These are phyloP conservation scores for Trichogramma pretiosum DNA, from an alignment of 1,140 invertebrate genomes.

Conservation along the genomic window DNA sequence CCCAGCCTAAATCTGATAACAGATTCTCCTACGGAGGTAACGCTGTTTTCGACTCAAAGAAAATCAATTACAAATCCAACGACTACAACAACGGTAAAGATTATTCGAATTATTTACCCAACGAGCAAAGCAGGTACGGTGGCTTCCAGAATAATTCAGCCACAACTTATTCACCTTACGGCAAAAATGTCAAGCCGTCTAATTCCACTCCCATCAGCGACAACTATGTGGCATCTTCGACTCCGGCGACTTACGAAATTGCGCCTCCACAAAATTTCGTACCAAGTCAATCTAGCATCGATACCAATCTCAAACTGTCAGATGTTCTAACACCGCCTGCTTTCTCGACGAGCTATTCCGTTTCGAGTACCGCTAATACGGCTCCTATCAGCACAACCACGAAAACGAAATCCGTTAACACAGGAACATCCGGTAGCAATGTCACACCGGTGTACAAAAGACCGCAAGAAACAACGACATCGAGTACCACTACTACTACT, in stretches of 20 bases:
- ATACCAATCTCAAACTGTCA: slow-evolving; percentile 19
- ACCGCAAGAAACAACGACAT: slow-evolving; percentile 11
- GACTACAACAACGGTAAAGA: slow-evolving; percentile 20
- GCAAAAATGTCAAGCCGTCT: slow-evolving; percentile 34
- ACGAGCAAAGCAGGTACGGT: slow-evolving; percentile 38
- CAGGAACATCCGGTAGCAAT: background rate
- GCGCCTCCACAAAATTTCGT: slow-evolving; percentile 5
- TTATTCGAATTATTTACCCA: slow-evolving; percentile 42
- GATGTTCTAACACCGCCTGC: slow-evolving; percentile 29
- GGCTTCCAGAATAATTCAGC: slow-evolving; percentile 47
- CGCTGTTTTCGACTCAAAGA: slow-evolving; percentile 28
- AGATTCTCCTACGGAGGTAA: slow-evolving; percentile 33
- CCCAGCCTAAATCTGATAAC: slow-evolving; percentile 30
- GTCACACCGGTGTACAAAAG: slow-evolving; percentile 14
- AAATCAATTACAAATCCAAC: slow-evolving; percentile 18
- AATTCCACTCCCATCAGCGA: slow-evolving; percentile 37
- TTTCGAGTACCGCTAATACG: slow-evolving; percentile 18
- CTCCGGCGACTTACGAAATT: slow-evolving; percentile 26
- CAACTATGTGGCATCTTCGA: slow-evolving; percentile 39
- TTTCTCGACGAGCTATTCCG: slow-evolving; percentile 17
- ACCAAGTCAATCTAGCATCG: slow-evolving; percentile 15
- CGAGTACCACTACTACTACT: no score
- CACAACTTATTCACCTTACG: slow-evolving; percentile 35
- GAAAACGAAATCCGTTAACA: background rate
- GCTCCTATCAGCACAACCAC: slow-evolving; percentile 3